Evolutionary conservation across 2,888 invertebrate species (phyloP).

Genomic region (Nomada lathburiana): DNA sequence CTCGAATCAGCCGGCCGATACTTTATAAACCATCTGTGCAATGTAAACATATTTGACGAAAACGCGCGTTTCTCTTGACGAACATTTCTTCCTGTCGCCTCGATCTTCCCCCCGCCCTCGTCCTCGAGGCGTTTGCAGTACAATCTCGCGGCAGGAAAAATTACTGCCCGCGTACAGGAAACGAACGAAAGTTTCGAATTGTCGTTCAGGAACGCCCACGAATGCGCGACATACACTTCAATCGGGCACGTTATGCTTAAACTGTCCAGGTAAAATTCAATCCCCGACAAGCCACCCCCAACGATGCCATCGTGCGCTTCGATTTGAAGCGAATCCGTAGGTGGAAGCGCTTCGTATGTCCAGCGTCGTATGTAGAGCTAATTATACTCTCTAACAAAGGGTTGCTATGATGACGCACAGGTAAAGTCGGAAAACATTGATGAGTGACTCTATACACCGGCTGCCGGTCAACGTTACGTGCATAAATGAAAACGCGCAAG

Average conservation of each 20-base stretch:
- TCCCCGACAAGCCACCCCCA: neutral
- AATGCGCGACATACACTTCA: neutral
- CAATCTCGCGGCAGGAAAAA: too few relatives aligned
- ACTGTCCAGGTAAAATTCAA: neutral
- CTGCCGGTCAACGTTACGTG: slow-evolving; percentile 18
- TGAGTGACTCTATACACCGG: slow-evolving; percentile 59
- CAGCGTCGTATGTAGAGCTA: slow-evolving; percentile 57
- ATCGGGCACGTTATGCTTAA: neutral
- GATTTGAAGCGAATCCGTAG: slow-evolving; percentile 64
- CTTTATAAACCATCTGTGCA: neutral
- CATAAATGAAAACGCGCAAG: neutral
- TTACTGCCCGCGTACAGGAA: too few relatives aligned
- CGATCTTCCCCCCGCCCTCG: too few relatives aligned
- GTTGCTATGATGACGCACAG: slow-evolving; percentile 67
- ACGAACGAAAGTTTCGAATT: too few relatives aligned
- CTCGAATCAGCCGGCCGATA: neutral
- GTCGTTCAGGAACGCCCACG: too few relatives aligned
- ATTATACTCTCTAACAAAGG: slow-evolving; percentile 70
- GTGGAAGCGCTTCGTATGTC: slow-evolving; percentile 51
- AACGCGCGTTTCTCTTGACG: neutral
- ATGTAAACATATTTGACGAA: neutral
- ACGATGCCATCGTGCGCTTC: slow-evolving; percentile 47
- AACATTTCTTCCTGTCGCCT: too few relatives aligned
- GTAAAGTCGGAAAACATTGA: slow-evolving; percentile 68
- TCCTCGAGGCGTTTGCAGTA: too few relatives aligned